Evolutionary conservation across 2,113 vertebrate genomes (phyloP).

Genomic region (Antechinus stuartii): DNA sequence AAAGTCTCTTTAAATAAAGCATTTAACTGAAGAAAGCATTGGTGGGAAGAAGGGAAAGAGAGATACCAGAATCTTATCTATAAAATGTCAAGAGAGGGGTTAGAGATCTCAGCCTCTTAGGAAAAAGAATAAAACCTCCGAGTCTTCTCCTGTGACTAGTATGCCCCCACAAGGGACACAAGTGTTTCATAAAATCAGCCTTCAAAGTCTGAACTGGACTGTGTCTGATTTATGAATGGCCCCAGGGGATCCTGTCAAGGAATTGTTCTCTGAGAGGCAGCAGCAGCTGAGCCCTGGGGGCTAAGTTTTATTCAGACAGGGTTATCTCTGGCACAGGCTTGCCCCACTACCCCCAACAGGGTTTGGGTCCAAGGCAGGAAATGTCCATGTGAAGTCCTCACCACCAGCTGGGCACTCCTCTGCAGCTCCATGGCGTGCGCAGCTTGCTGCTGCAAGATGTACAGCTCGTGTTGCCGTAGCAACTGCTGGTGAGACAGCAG

Average conservation of each 20-base stretch:
- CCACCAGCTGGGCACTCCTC: constrained; percentile 92
- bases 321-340: background rate
- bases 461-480: constrained; percentile 95
- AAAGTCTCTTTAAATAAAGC: background rate
- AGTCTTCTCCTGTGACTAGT: background rate
- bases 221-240: background rate
- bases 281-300: background rate
- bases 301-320: background rate
- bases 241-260: background rate
- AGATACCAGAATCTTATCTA: background rate
- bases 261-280: background rate
- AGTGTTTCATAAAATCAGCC: background rate
- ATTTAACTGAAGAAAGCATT: background rate
- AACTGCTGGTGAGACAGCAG: constrained; percentile 98
- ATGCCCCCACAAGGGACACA: background rate
- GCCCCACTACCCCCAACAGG: background rate
- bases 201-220: background rate
- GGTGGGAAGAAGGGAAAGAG: background rate
- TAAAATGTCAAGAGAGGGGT: background rate
- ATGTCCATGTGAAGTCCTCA: constrained; percentile 69
- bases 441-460: constrained; percentile 97
- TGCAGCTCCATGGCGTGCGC: constrained; percentile 97
- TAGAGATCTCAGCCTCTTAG: background rate
- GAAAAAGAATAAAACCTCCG: background rate
- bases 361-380: background rate